Percentiles rank a stretch among this genome's conserved stretches.
Evolutionary conservation across 2,113 vertebrate species (phyloP).

Genomic region (Sialia sialis): DNA sequence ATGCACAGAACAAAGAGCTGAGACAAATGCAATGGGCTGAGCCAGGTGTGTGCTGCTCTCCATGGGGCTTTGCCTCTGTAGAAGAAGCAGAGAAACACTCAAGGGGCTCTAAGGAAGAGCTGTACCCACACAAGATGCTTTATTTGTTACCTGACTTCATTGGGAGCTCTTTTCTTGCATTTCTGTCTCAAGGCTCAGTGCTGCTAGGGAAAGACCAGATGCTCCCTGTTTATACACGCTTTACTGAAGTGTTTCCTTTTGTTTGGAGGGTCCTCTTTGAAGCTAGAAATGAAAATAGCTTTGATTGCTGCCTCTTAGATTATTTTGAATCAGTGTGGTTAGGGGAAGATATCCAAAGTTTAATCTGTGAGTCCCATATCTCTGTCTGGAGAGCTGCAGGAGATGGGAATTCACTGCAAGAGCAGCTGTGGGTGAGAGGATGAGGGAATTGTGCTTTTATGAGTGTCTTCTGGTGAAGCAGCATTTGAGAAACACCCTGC

Average conservation of each 20-base stretch:
- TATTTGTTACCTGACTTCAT: neutral
- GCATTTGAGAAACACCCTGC: rapidly evolving
- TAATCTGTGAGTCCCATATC: neutral
- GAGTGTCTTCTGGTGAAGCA: neutral
- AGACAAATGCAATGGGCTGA: neutral
- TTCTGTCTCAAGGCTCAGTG: neutral
- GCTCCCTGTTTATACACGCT: neutral
- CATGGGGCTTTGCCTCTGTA: neutral
- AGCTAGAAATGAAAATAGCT: neutral
- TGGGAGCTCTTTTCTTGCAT: neutral
- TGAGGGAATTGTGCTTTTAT: neutral
- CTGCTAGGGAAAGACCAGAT: neutral
- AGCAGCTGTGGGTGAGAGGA: neutral
- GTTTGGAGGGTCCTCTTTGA: neutral
- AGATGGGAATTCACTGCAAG: neutral
- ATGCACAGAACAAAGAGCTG: neutral
- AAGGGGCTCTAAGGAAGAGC: neutral
- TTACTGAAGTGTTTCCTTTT: neutral
- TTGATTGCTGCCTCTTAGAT: neutral
- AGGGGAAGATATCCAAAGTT: neutral
- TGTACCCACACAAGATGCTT: neutral
- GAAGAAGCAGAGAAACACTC: neutral
- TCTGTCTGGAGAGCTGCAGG: neutral
- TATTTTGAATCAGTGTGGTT: neutral
- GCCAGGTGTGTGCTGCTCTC: neutral